Evolutionary conservation across 2,113 vertebrate species (phyloP).

Genomic region (Numenius arquata): DNA sequence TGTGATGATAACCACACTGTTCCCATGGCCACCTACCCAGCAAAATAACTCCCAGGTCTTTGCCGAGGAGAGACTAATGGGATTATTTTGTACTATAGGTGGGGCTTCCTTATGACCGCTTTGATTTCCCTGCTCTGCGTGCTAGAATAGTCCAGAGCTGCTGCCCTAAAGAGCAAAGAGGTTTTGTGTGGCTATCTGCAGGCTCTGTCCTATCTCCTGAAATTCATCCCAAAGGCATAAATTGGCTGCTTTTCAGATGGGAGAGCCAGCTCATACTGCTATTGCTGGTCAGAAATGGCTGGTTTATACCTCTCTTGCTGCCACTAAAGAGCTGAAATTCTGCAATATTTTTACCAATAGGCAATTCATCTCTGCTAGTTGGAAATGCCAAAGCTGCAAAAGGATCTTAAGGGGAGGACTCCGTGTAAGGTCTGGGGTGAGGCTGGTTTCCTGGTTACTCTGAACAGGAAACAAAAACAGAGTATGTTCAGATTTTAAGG

Average conservation of each 20-base stretch:
- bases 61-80: background rate
- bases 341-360: background rate
- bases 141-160: background rate
- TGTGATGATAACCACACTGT: slow-evolving; percentile 12
- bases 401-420: background rate
- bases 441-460: background rate
- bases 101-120: background rate
- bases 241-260: background rate
- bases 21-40: background rate
- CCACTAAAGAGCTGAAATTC: background rate
- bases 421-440: rapidly evolving
- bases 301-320: background rate
- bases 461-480: background rate
- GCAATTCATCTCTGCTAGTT: background rate
- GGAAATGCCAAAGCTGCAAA: background rate
- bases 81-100: slow-evolving; percentile 33
- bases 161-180: background rate
- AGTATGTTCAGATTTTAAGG: background rate
- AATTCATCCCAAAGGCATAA: background rate
- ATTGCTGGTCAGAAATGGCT: background rate
- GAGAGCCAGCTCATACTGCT: background rate
- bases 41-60: slow-evolving; percentile 7
- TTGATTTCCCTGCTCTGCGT: background rate
- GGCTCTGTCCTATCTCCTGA: background rate
- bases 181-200: background rate